A percentile compares a stretch with the other conserved stretches of the same genome.
Conservation (phyloP, 2,113 vertebrate genomes). For the Halcyon senegalensis region DNA sequence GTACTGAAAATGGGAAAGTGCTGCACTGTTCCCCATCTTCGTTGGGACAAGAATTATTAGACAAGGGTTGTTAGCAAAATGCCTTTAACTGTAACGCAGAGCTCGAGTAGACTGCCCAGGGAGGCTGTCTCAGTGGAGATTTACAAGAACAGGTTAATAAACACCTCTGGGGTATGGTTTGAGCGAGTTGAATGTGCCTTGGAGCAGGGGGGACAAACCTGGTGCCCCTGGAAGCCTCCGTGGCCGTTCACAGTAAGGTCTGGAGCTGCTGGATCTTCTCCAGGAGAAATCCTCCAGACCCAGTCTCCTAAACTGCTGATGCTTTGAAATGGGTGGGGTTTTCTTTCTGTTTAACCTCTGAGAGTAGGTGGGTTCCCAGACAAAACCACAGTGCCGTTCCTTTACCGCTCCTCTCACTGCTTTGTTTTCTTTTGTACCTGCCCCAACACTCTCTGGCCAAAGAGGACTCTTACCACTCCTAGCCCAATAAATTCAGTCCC, state of each 20-base stretch:
- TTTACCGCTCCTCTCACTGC: background rate
- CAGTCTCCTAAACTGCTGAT: background rate
- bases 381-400: background rate
- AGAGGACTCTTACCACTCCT: background rate
- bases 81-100: background rate
- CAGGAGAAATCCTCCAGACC: background rate
- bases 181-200: background rate
- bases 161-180: rapidly evolving
- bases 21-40: background rate
- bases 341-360: background rate
- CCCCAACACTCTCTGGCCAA: background rate
- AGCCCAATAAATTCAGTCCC: background rate
- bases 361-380: background rate
- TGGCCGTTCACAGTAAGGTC: rapidly evolving
- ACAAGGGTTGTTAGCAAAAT: background rate
- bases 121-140: background rate
- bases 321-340: background rate
- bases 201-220: background rate
- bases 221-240: rapidly evolving
- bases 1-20: background rate
- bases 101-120: background rate
- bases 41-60: background rate
- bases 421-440: background rate
- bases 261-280: background rate
- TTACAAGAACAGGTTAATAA: background rate